Evolutionary conservation across 2,888 invertebrate genomes (phyloP), one percentile per base, ranked within the genome.

Genomic region (Salticus scenicus): DNA sequence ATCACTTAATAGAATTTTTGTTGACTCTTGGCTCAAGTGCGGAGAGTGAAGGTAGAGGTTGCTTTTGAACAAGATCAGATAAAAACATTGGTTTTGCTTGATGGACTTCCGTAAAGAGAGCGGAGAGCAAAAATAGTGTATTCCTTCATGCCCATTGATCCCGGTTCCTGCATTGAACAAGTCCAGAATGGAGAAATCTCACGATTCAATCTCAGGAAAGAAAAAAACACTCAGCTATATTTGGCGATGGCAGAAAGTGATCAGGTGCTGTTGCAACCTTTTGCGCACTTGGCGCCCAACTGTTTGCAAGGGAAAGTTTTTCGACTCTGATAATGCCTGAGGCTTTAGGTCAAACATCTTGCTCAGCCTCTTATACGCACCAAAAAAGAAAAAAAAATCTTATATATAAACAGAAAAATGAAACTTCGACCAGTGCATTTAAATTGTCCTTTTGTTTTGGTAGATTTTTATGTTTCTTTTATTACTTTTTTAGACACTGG

Each of bases 231-330:
- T 8, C 2, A 24, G 57, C 57, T 57, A 57, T 57, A 57, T 42
- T 73, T 73, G 73, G 74, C 64, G 41, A 37, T 5, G 7, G 17
- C 57, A 57, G 57, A 57, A 57, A 57, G 57, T 57, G 57, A 57
- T 57, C 57, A 57, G 57, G 24, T 57, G 30, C 37, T 27, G 72
- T 73, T 77, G 78, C 77, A n/a, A n/a, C n/a, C n/a, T n/a, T n/a
- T 77, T 77, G 28, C 37, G 57, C 4, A 28, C 72, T 70, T 33
- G 77, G 83, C 83, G 83, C 72, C 83, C 37, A 28, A 76, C 31
- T 76, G 77, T 57, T 83, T 51, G 57, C 72, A 84, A 84, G 83
- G 83, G n/a, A 77, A 84, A 84, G 78, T 77, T 84, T 75, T 84
- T 24, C 51, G 27, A 33, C 37, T 70, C 70, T 84, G 41, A 20